Conservation (phyloP, 2,888 invertebrate species). For the Agrochola lychnidis region DNA sequence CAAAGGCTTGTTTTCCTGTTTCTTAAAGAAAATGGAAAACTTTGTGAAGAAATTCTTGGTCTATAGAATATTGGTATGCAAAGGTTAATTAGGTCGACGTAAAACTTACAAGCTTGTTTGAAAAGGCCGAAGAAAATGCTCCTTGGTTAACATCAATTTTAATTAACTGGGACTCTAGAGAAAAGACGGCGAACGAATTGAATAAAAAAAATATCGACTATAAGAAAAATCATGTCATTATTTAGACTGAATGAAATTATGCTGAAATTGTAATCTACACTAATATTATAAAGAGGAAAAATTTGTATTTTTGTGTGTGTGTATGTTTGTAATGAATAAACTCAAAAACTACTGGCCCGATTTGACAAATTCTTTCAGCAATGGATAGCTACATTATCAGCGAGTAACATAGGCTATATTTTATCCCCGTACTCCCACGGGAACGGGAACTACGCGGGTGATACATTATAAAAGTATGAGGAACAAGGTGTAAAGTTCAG, state of each 20-base stretch:
- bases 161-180: slow-evolving; percentile 30
- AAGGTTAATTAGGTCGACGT: slow-evolving; percentile 25
- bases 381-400: too few relatives aligned
- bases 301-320: too few relatives aligned
- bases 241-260: not conserved
- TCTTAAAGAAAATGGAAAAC: not conserved
- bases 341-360: too few relatives aligned
- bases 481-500: too few relatives aligned
- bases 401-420: too few relatives aligned
- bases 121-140: slow-evolving; percentile 3
- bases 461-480: too few relatives aligned
- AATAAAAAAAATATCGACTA: not conserved
- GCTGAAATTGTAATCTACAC: too few relatives aligned
- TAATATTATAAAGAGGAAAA: too few relatives aligned
- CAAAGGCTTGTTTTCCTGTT: not conserved
- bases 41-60: not conserved
- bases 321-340: too few relatives aligned
- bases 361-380: too few relatives aligned
- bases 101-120: slow-evolving; percentile 36
- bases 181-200: not conserved
- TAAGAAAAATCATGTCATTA: not conserved
- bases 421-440: too few relatives aligned
- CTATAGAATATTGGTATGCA: not conserved
- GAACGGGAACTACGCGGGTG: too few relatives aligned
- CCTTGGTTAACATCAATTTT: slow-evolving; percentile 10